A percentile compares a stretch with the other conserved stretches of the same genome.
These are phyloP conservation scores for Adelphocoris suturalis DNA, from an alignment of 2,888 invertebrate species.

Conservation along the genomic window DNA sequence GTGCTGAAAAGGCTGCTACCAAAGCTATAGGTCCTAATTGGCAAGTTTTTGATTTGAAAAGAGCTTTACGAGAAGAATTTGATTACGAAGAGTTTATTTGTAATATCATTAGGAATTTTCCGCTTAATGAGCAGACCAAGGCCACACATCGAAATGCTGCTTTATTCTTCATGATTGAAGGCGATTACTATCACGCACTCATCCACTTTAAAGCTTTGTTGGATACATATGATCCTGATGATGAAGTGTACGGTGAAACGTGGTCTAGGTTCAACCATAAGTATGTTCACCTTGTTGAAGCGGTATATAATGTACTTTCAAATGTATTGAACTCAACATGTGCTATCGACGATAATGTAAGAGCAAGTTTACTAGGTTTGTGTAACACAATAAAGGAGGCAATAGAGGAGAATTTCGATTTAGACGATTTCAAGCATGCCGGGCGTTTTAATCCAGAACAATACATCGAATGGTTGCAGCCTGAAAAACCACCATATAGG, in stretches of 20 bases:
- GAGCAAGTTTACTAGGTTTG: not conserved
- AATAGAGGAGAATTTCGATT: not conserved
- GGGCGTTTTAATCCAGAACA: not conserved
- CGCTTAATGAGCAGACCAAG: not conserved
- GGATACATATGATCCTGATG: not conserved
- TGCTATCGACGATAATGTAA: not conserved
- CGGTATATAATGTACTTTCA: not conserved
- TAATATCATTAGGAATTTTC: not conserved
- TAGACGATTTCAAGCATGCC: not conserved
- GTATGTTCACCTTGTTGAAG: not conserved
- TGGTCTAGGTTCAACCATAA: not conserved
- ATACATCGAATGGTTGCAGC: not conserved
- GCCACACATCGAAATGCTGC: not conserved
- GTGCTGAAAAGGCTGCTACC: not conserved
- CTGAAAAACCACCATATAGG: no score
- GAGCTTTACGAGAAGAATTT: not conserved
- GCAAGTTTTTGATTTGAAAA: not conserved
- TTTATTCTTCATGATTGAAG: not conserved
- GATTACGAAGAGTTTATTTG: slow-evolving; percentile 11
- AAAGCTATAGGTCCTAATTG: not conserved
- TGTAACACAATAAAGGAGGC: not conserved
- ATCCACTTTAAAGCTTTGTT: not conserved
- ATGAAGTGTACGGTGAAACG: not conserved
- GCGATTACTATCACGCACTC: not conserved
- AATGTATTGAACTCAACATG: not conserved